Percentiles rank a stretch among this genome's conserved stretches.
Evolutionary conservation across 2,888 invertebrate genomes (phyloP).

Genomic region (Drosophila prostipennis): DNA sequence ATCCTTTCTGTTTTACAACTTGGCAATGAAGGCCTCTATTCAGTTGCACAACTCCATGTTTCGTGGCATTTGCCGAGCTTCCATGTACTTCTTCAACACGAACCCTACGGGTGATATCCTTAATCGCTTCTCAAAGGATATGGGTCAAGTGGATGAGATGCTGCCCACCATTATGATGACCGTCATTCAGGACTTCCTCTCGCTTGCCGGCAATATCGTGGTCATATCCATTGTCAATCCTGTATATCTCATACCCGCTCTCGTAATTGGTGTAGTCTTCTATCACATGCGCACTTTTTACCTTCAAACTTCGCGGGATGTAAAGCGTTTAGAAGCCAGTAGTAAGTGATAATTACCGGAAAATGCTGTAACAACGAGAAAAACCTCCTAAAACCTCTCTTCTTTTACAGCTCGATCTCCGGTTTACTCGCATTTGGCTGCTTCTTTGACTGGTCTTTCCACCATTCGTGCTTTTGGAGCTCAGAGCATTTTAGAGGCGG

Average conservation of each 20-base stretch:
- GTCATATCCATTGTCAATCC: conserved; percentile 92
- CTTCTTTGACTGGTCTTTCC: conserved; percentile 94
- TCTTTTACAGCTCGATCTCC: conserved; percentile 91
- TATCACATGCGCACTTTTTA: conserved; percentile 90
- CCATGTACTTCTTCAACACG: conserved; percentile 94
- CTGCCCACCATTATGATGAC: conserved; percentile 84
- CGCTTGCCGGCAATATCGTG: conserved; percentile 91
- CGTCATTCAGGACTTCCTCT: conserved; percentile 89
- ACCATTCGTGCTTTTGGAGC: conserved; percentile 96
- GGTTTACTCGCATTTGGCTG: conserved; percentile 95
- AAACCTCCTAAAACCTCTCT: too few relatives aligned
- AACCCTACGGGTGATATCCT: conserved; percentile 93
- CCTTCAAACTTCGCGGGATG: conserved; percentile 90
- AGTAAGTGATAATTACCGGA: too few relatives aligned
- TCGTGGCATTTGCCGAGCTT: conserved; percentile 89
- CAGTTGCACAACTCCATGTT: conserved; percentile 94
- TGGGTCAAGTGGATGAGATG: conserved; percentile 86
- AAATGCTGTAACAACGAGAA: too few relatives aligned
- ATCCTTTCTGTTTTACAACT: conserved; percentile 84
- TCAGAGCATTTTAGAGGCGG: conserved; percentile 90
- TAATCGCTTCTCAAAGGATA: conserved; percentile 95
- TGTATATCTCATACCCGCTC: conserved; percentile 89
- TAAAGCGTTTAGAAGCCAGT: conserved; percentile 92
- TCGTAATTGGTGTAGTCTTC: conserved; percentile 89
- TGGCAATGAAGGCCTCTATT: conserved; percentile 90